phyloP scores from a whole-genome alignment of 2,113 vertebrate genomes.

The Aspidoscelis tigris region DNA sequence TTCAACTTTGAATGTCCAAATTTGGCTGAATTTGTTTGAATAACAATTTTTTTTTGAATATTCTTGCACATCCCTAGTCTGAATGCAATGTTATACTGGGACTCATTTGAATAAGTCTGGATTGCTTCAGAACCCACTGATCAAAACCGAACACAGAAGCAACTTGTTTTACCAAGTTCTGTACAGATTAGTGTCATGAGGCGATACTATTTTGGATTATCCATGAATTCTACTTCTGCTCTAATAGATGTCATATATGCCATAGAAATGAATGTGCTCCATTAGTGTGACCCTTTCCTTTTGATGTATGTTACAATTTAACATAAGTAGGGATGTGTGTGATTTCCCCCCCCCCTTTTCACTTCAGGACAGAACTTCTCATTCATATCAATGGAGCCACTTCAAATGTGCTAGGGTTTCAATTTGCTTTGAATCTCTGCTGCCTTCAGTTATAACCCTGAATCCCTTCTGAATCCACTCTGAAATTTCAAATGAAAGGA shows the following conservation, averaged over 20 bases:
- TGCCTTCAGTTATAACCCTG: too few relatives aligned
- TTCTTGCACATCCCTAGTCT: too few relatives aligned
- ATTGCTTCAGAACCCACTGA: not conserved
- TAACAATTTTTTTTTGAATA: too few relatives aligned
- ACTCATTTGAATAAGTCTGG: not conserved
- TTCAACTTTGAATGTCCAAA: too few relatives aligned
- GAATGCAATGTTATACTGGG: not conserved
- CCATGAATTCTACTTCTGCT: slow-evolving; percentile 20
- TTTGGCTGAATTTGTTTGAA: too few relatives aligned
- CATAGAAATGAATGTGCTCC: slow-evolving; percentile 6
- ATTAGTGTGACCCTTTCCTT: slow-evolving; percentile 36
- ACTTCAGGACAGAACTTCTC: too few relatives aligned
- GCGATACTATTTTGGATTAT: slow-evolving; percentile 23
- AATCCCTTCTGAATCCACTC: too few relatives aligned
- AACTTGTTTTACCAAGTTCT: not conserved
- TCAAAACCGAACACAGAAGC: not conserved
- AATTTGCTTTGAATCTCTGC: too few relatives aligned
- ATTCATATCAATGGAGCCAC: too few relatives aligned
- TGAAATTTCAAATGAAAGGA: too few relatives aligned
- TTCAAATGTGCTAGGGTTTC: too few relatives aligned
- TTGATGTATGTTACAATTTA: slow-evolving; percentile 52
- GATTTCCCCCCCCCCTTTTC: too few relatives aligned
- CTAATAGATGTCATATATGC: slow-evolving; percentile 30
- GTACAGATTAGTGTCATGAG: not conserved
- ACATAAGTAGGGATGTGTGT: not conserved